Percentiles rank a stretch among this genome's conserved stretches.
These are phyloP conservation scores for Odocoileus virginianus DNA, from an alignment of 2,113 vertebrate genomes.

Conservation along the genomic window DNA sequence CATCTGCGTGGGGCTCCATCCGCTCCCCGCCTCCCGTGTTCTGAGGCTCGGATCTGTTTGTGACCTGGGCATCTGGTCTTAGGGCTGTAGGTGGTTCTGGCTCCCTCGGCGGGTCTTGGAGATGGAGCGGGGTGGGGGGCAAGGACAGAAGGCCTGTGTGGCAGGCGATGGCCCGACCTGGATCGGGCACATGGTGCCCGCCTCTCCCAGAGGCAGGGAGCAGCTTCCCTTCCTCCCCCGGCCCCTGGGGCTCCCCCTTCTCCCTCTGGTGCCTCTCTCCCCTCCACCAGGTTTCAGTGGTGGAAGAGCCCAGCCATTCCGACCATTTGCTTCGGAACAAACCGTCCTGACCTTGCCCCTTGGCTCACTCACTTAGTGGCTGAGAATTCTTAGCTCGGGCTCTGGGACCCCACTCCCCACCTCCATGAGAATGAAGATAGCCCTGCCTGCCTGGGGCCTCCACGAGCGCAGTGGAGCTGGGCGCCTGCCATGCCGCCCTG, in stretches of 20 bases:
- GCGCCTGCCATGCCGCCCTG: neutral
- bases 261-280: fast-evolving
- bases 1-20: constrained; percentile 32
- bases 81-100: neutral
- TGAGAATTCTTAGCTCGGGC: neutral
- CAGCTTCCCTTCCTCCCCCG: neutral
- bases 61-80: neutral
- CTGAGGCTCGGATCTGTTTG: neutral
- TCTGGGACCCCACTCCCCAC: fast-evolving
- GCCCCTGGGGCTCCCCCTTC: neutral
- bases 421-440: fast-evolving
- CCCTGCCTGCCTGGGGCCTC: fast-evolving
- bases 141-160: neutral
- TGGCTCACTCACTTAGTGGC: neutral
- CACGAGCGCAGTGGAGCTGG: fast-evolving
- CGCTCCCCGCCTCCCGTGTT: neutral
- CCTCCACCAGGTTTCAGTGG: neutral
- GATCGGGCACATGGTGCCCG: fast-evolving
- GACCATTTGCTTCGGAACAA: neutral
- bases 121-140: fast-evolving
- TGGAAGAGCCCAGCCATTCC: neutral
- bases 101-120: neutral
- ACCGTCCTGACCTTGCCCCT: neutral
- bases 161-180: neutral
- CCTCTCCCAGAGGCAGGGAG: too few species aligned